Percentiles rank a stretch among this genome's conserved stretches.
Conservation (phyloP, 2,113 vertebrate species). For the Gadus macrocephalus region DNA sequence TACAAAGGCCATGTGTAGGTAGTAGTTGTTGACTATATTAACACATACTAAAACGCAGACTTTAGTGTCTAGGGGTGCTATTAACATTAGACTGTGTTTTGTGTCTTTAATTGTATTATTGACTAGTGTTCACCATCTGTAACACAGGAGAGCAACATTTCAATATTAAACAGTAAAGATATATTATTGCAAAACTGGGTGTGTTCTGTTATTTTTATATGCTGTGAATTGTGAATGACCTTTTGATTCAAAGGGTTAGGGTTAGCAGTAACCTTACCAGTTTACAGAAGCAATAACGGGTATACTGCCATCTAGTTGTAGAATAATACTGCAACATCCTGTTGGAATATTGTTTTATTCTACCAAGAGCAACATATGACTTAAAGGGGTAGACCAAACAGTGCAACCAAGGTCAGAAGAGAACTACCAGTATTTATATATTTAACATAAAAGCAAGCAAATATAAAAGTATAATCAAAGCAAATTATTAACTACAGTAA, state of each 20-base stretch:
- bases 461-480: constrained; percentile 25
- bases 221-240: background rate
- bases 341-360: constrained; percentile 2
- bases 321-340: background rate
- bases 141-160: constrained; percentile 69
- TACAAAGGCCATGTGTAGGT: constrained; percentile 64
- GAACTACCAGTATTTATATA: background rate
- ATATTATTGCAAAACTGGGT: constrained; percentile 53
- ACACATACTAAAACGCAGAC: constrained; percentile 64
- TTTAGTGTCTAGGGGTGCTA: constrained; percentile 76
- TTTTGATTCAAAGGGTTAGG: background rate
- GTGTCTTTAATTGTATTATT: constrained; percentile 73
- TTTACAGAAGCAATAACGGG: background rate
- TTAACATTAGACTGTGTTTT: constrained; percentile 72
- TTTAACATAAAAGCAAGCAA: constrained; percentile 12
- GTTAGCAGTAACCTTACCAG: background rate
- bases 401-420: constrained; percentile 33
- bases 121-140: constrained; percentile 72
- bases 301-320: constrained; percentile 48
- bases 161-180: constrained; percentile 71
- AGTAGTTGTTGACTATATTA: constrained; percentile 64
- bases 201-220: constrained; percentile 35
- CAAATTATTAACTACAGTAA: no score
- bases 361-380: background rate
- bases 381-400: constrained; percentile 28